Evolutionary conservation across 2,888 invertebrate species (phyloP).

Genomic region (Agriopis aurantiaria): DNA sequence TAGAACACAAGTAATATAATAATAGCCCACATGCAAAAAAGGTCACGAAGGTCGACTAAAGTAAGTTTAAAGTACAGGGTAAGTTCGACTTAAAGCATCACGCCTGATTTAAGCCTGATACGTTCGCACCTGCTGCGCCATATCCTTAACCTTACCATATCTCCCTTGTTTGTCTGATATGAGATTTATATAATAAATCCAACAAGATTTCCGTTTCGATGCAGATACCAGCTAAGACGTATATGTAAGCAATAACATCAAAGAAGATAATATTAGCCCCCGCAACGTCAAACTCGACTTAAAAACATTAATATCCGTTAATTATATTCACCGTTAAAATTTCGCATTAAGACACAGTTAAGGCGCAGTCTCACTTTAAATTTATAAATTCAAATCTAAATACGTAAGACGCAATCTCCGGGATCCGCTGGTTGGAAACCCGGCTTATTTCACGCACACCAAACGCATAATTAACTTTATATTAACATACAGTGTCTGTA

Average conservation of each 20-base stretch:
- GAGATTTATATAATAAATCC: too few species aligned
- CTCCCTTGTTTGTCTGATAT: too few species aligned
- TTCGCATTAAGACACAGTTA: slow-evolving; percentile 36
- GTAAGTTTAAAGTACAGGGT: too few species aligned
- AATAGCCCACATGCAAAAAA: too few species aligned
- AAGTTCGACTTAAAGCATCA: too few species aligned
- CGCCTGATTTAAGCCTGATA: too few species aligned
- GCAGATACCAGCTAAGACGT: background rate
- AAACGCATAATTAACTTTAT: slow-evolving; percentile 81
- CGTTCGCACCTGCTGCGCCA: too few species aligned
- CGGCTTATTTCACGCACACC: slow-evolving; percentile 74
- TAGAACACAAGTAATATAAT: too few species aligned
- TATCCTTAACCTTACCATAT: too few species aligned
- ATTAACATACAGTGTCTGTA: slow-evolving; percentile 67
- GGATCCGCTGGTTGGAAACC: slow-evolving; percentile 53
- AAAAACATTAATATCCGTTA: slow-evolving; percentile 37
- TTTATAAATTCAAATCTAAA: slow-evolving; percentile 61
- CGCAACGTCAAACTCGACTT: slow-evolving; percentile 15
- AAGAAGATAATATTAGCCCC: background rate
- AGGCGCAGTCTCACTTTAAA: slow-evolving; percentile 50
- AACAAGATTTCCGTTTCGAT: background rate
- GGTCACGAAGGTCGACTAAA: too few species aligned
- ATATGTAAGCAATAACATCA: slow-evolving; percentile 5
- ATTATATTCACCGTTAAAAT: slow-evolving; percentile 23
- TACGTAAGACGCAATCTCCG: slow-evolving; percentile 61